A percentile compares a stretch with the other conserved stretches of the same genome.
Conservation (phyloP, 2,113 vertebrate species). For the Podarcis muralis region DNA sequence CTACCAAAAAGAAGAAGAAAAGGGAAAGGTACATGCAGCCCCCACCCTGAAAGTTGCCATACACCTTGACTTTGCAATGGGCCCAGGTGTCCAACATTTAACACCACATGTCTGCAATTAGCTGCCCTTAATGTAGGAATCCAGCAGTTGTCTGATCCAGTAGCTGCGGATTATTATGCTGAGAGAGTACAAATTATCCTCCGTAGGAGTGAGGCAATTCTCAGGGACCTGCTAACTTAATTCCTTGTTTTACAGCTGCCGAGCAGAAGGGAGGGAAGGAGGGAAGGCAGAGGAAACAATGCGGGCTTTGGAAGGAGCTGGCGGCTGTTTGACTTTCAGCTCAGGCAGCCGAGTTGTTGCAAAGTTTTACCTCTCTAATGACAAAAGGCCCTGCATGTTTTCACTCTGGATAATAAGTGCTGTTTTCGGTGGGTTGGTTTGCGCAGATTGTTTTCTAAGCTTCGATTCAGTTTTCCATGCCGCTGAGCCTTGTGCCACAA, state of each 20-base stretch:
- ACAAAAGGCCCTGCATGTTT: neutral
- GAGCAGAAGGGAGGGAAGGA: neutral
- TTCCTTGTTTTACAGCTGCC: constrained; percentile 64
- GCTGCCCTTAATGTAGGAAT: constrained; percentile 48
- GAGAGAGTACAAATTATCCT: constrained; percentile 51
- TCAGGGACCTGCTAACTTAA: constrained; percentile 52
- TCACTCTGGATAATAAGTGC: neutral
- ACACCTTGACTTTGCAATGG: constrained; percentile 33
- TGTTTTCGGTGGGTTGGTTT: neutral
- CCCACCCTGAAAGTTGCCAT: constrained; percentile 31
- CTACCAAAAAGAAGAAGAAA: neutral
- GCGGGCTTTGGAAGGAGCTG: constrained; percentile 22
- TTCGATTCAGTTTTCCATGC: neutral
- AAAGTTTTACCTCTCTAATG: neutral
- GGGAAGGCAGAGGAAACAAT: neutral
- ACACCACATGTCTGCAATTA: constrained; percentile 64
- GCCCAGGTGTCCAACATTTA: constrained; percentile 49
- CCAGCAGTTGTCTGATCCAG: constrained; percentile 45
- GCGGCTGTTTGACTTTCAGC: constrained; percentile 14
- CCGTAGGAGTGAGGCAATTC: constrained; percentile 44
- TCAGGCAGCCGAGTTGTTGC: neutral
- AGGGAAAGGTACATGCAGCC: neutral
- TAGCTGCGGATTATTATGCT: constrained; percentile 53
- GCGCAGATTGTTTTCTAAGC: neutral
- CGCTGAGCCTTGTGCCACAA: too few relatives aligned